Conservation (phyloP, 2,888 invertebrate species). For the Philhelius pedissequus region DNA sequence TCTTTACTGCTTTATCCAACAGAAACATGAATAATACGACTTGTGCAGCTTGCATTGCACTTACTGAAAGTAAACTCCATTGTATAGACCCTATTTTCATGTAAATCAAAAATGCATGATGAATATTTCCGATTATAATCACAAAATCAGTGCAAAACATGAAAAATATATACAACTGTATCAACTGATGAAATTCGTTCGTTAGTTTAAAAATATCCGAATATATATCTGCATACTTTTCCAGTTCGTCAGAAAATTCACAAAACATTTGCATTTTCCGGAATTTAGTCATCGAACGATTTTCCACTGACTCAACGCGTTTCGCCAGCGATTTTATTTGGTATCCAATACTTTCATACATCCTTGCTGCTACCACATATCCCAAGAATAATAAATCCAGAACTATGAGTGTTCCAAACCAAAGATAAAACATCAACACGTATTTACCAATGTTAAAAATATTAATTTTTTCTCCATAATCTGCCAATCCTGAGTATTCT, state of each 20-base stretch:
- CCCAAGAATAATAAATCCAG: constrained; percentile 10
- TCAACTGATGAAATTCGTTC: constrained; percentile 69
- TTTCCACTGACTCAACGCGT: not conserved
- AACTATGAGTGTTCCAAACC: not conserved
- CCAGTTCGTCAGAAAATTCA: constrained; percentile 72
- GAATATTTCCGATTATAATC: constrained; percentile 72
- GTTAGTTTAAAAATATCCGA: constrained; percentile 70
- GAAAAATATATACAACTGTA: constrained; percentile 73
- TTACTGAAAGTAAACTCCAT: constrained; percentile 50
- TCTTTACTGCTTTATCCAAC: constrained; percentile 70
- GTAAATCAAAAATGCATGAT: constrained; percentile 71
- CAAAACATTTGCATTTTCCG: constrained; percentile 71
- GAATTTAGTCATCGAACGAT: constrained; percentile 62
- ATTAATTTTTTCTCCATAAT: not conserved
- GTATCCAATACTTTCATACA: not conserved
- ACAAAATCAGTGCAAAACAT: constrained; percentile 74
- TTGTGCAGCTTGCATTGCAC: constrained; percentile 69
- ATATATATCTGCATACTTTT: constrained; percentile 70
- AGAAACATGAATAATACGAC: constrained; percentile 71
- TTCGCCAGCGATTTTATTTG: not conserved
- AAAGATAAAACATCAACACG: not conserved
- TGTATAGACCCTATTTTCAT: constrained; percentile 58
- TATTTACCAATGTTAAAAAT: not conserved
- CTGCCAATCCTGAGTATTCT: not conserved
- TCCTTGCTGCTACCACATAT: not conserved